A percentile compares a stretch with the other conserved stretches of the same genome.
Evolutionary conservation across 2,888 invertebrate species (phyloP).

Genomic region (Melieria crassipennis): DNA sequence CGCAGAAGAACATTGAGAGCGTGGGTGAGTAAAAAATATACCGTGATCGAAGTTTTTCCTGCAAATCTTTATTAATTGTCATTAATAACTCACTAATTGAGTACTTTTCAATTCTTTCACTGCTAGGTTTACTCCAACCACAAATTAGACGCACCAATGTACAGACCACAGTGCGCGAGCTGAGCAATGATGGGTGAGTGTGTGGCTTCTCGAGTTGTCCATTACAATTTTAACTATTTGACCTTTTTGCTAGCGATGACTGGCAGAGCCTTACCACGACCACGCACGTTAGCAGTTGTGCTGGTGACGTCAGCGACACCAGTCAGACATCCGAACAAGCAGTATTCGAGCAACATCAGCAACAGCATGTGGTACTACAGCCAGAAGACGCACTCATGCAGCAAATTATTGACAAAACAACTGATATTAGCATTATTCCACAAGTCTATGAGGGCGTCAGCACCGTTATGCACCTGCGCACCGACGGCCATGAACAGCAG

Average conservation of each 20-base stretch:
- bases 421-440: constrained; percentile 7
- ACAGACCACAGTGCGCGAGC: background rate
- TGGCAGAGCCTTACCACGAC: constrained; percentile 3
- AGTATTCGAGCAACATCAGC: constrained; percentile 8
- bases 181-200: constrained; percentile 2
- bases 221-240: background rate
- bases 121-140: background rate
- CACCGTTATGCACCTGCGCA: background rate
- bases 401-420: constrained; percentile 11
- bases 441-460: constrained; percentile 3
- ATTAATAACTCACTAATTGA: background rate
- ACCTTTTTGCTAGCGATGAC: background rate
- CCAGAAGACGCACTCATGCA: constrained; percentile 1
- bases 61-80: background rate
- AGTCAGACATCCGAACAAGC: background rate
- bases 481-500: background rate
- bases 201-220: background rate
- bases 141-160: background rate
- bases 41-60: background rate
- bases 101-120: background rate
- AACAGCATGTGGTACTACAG: background rate
- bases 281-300: background rate
- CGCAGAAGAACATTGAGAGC: constrained; percentile 42
- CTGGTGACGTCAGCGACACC: background rate
- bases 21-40: constrained; percentile 40